Base-by-base conservation (phyloP, 2,797 vertebrate genomes). In the Micromesistius poutassou region DNA sequence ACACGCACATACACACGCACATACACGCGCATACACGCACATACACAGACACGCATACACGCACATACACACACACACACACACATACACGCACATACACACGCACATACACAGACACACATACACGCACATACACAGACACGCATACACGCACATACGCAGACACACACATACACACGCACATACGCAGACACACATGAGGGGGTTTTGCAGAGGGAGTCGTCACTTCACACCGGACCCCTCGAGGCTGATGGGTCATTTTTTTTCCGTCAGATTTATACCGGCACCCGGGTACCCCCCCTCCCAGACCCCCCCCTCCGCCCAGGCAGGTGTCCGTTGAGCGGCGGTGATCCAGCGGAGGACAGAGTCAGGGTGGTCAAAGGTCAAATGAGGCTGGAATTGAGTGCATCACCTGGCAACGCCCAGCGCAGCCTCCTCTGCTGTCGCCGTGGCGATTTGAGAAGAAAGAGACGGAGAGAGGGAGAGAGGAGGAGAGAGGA, bases 191-290 rank as follows among this genome's bases (percentile, higher is more conserved):
- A 33, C 38, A 40, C 38, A 5, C 38, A 40, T 8, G 10, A 4
- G 10, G 2, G 38, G 7, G 10, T 19, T 1, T 33, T 33, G 77
- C 22, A 35, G 28, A 35, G 19, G 22, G 28, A 10, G 36, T 68
- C 75, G 75, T 74, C 78, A 71, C 81, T 81, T 84, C 78, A 13
- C 31, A 75, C 36, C 36, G 86, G 79, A 89, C 28, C 86, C 84
- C 79, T n/a, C 81, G 86, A 88, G 81, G 82, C 66, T 91, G 91
- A 91, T 88, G 89, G 90, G 90, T 93, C 92, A 93, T 93, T 92
- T 93, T 92, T 93, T 89, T 91, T 93, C 87, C 81, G 38, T 88
- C 86, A 91, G 88, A 93, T 93, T 93, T 92, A 92, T 89, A 85
- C 83, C 75, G 74, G 86, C 86, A 85, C 85, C 88, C 88, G 83